Percentiles rank a stretch among this genome's conserved stretches.
Evolutionary conservation across 2,797 vertebrate genomes (phyloP).

Genomic region (Crocidura indochinensis): DNA sequence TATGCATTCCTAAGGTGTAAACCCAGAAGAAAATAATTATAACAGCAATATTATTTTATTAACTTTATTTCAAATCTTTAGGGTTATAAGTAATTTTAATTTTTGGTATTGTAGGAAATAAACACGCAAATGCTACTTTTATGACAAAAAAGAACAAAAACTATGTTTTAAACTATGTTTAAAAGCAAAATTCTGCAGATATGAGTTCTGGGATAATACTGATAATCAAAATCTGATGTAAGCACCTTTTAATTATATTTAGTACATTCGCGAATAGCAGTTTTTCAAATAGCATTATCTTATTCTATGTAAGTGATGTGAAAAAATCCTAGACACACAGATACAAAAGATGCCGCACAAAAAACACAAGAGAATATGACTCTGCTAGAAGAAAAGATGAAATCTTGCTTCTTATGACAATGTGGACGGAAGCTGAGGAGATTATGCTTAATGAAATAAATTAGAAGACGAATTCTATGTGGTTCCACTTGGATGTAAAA

Average conservation of each 20-base stretch:
- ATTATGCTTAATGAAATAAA: not conserved
- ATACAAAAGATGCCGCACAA: not conserved
- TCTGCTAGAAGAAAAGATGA: not conserved
- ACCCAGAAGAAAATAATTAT: not conserved
- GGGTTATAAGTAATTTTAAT: constrained; percentile 20
- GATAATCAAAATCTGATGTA: constrained; percentile 45
- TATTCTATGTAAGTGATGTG: not conserved
- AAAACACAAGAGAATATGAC: not conserved
- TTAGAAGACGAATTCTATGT: not conserved
- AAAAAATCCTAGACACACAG: not conserved
- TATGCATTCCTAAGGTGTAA: not conserved
- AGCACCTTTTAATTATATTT: constrained; percentile 15
- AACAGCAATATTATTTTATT: not conserved
- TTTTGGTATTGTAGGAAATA: not conserved
- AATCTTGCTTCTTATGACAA: not conserved
- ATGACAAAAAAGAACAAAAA: constrained; percentile 17
- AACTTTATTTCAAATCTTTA: constrained; percentile 28
- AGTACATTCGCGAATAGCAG: constrained; percentile 16
- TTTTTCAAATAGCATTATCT: not conserved
- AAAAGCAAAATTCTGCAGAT: constrained; percentile 20
- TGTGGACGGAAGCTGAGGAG: not conserved
- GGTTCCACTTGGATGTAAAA: not conserved
- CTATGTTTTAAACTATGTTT: constrained; percentile 65
- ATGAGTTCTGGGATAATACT: constrained; percentile 2
- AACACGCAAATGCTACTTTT: not conserved